A percentile compares a stretch with the other conserved stretches of the same genome.
phyloP scores from a whole-genome alignment of 2,888 invertebrate species.

The Temnothorax rugatulus region DNA sequence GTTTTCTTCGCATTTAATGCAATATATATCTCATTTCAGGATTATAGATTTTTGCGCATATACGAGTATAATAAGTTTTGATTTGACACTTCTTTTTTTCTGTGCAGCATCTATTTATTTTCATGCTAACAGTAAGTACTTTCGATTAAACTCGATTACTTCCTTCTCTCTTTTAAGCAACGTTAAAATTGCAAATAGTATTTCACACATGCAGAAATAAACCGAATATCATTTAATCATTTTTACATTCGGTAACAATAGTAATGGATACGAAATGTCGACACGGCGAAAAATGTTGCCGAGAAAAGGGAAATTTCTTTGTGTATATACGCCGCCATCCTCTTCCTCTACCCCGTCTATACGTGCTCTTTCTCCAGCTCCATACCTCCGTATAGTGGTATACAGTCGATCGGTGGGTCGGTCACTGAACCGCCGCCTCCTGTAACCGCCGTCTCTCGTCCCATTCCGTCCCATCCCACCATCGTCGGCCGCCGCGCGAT shows the following conservation, averaged over 20 bases:
- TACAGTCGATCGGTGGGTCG: conserved; percentile 80
- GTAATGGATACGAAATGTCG: not conserved
- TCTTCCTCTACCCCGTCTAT: conserved; percentile 31
- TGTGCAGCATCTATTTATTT: not conserved
- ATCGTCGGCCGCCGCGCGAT: conserved; percentile 62
- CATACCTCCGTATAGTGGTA: conserved; percentile 65
- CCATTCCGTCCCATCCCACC: conserved; percentile 77
- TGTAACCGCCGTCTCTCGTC: conserved; percentile 79
- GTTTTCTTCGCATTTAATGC: no score
- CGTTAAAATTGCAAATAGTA: not conserved
- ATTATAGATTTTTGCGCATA: no score
- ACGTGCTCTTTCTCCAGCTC: conserved; percentile 56
- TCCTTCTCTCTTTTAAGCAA: not conserved
- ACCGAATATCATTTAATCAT: not conserved
- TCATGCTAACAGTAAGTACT: not conserved
- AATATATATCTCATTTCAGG: no score
- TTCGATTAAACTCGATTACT: not conserved
- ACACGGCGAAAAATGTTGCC: not conserved
- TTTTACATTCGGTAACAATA: not conserved
- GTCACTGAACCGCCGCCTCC: conserved; percentile 81
- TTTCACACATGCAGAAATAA: no score
- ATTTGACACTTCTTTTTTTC: no score
- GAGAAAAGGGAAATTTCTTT: not conserved
- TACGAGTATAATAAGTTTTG: no score
- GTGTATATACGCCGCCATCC: not conserved